phyloP scores from a whole-genome alignment of 1,140 invertebrate species.

The Bombus haemorrhoidalis region DNA sequence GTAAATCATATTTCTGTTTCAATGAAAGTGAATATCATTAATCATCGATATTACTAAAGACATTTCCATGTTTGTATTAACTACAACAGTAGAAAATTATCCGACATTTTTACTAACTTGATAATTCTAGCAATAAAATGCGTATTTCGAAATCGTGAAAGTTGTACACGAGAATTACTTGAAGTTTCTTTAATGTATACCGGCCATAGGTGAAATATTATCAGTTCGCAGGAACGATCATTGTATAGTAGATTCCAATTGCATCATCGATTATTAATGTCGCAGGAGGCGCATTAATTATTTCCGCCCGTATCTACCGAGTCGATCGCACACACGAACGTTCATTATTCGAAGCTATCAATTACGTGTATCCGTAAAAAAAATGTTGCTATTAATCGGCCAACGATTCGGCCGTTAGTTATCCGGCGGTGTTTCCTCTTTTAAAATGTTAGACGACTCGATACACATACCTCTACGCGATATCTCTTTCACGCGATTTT shows the following conservation, averaged over 20 bases:
- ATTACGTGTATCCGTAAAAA: slow-evolving; percentile 63
- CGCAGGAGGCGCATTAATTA: slow-evolving; percentile 60
- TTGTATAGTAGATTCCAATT: slow-evolving; percentile 31
- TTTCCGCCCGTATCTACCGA: slow-evolving; percentile 52
- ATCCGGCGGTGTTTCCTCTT: slow-evolving; percentile 49
- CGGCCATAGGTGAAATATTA: background rate
- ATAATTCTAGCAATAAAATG: too few species aligned
- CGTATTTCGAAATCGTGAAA: too few species aligned
- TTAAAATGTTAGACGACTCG: slow-evolving; percentile 39
- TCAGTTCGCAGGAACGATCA: background rate
- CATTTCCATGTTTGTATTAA: too few species aligned
- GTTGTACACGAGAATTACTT: background rate
- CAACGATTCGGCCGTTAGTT: slow-evolving; percentile 63
- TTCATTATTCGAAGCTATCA: slow-evolving; percentile 66
- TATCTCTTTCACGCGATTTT: slow-evolving; percentile 31
- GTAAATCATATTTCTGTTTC: too few species aligned
- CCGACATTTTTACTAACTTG: too few species aligned
- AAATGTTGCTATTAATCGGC: slow-evolving; percentile 56
- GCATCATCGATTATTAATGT: slow-evolving; percentile 60
- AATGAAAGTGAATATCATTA: too few species aligned
- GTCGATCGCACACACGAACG: slow-evolving; percentile 55
- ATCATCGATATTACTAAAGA: too few species aligned
- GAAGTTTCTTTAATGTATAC: background rate
- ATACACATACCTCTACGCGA: background rate
- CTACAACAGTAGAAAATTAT: too few species aligned